phyloP scores from a whole-genome alignment of 2,113 vertebrate genomes.

The Salminus brasiliensis region DNA sequence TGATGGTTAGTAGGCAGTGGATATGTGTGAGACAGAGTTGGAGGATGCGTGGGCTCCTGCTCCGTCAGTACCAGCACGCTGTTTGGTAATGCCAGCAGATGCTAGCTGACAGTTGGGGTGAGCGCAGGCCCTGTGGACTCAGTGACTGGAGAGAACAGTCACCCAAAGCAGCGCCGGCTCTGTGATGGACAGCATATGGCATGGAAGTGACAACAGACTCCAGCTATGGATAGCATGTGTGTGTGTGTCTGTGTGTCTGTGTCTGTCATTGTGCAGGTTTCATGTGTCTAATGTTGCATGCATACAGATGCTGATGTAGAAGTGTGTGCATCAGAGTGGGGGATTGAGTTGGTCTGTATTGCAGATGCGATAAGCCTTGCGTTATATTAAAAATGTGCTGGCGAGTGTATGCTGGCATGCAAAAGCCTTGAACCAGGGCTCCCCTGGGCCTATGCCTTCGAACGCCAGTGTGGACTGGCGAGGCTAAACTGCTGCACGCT shows the following conservation, averaged over 20 bases:
- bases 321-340: neutral
- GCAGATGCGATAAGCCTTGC: too few relatives aligned
- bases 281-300: neutral
- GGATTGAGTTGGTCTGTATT: neutral
- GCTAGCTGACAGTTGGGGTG: constrained; percentile 74
- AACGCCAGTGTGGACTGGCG: too few relatives aligned
- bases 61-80: constrained; percentile 65
- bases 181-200: constrained; percentile 76
- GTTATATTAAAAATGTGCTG: too few relatives aligned
- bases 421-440: too few relatives aligned
- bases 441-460: too few relatives aligned
- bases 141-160: constrained; percentile 65
- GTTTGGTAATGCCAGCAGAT: constrained; percentile 73
- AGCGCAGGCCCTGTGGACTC: constrained; percentile 73
- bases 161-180: constrained; percentile 69
- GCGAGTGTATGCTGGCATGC: neutral
- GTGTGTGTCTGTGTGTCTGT: constrained; percentile 40
- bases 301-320: neutral
- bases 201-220: constrained; percentile 72
- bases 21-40: constrained; percentile 60
- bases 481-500: too few relatives aligned
- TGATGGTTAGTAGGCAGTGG: constrained; percentile 46
- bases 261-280: constrained; percentile 60
- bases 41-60: constrained; percentile 59
- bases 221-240: constrained; percentile 64